A percentile compares a stretch with the other conserved stretches of the same genome.
Evolutionary conservation across 37 sponge, comb jelly and placozoan species (phyloP).

Genomic region (Cliona cf. orientalis): DNA sequence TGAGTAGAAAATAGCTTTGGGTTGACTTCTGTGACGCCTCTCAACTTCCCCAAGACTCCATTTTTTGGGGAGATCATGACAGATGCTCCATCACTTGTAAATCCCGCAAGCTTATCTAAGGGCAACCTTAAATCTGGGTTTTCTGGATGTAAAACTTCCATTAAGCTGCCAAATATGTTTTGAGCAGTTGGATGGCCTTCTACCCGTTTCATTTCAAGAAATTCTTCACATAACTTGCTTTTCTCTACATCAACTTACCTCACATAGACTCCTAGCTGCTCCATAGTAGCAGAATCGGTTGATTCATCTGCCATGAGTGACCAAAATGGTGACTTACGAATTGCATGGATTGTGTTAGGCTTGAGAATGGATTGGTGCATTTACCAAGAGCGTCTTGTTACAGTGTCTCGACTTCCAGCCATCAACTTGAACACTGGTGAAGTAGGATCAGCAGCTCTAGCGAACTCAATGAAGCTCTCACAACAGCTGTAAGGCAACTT

Average conservation of each 20-base stretch:
- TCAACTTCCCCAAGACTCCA: conserved; percentile 9
- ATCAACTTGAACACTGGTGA: conserved; percentile 6
- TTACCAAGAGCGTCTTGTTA: background rate
- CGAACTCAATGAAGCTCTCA: conserved; percentile 7
- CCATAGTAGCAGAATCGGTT: background rate
- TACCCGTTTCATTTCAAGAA: background rate
- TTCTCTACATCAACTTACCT: background rate
- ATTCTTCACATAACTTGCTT: background rate
- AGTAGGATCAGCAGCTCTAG: conserved; percentile 20
- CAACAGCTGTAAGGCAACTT: conserved; percentile 10
- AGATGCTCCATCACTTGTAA: conserved; percentile 21
- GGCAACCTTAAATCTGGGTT: background rate
- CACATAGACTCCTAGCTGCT: conserved; percentile 1
- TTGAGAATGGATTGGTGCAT: background rate
- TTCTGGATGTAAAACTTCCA: background rate
- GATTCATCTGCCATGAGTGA: conserved; percentile 22
- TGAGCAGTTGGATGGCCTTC: conserved; percentile 7
- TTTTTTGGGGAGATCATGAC: background rate
- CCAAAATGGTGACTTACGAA: background rate
- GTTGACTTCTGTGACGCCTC: background rate
- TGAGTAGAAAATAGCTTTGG: conserved; percentile 28
- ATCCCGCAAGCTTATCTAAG: background rate
- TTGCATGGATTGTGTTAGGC: background rate
- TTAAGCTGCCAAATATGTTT: background rate
- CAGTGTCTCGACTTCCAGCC: background rate